phyloP scores from a whole-genome alignment of 37 sponge, comb jelly and placozoan species.

The Dysidea cf. avara region DNA sequence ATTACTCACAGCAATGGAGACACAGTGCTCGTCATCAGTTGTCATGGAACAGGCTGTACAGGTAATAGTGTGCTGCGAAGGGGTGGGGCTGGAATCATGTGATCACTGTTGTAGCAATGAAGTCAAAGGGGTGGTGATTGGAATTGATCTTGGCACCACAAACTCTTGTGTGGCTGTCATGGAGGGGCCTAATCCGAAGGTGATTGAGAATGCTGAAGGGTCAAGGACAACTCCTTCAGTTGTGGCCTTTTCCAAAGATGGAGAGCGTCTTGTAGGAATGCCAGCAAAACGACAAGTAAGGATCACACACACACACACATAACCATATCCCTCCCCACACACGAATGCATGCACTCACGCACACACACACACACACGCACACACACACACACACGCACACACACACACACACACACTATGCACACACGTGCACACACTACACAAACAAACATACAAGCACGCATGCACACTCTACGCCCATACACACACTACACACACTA shows the following conservation, averaged over 20 bases:
- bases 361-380: constrained; percentile 6
- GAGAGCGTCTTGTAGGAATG: constrained; percentile 84
- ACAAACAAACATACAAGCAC: too few relatives aligned
- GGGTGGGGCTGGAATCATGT: neutral
- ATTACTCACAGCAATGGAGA: neutral
- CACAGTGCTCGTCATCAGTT: neutral
- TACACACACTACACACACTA: too few relatives aligned
- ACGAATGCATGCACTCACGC: neutral
- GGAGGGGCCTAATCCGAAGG: constrained; percentile 94
- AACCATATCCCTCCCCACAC: neutral
- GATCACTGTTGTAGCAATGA: constrained; percentile 21
- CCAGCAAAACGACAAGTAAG: constrained; percentile 93
- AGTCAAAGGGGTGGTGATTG: constrained; percentile 89
- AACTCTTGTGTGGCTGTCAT: constrained; percentile 99
- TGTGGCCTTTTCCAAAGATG: constrained; percentile 96
- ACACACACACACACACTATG: too few relatives aligned
- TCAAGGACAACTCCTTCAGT: constrained; percentile 97
- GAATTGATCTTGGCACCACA: constrained; percentile 98
- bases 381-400: constrained; percentile 5
- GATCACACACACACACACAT: neutral
- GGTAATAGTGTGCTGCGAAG: neutral
- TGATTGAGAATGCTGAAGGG: constrained; percentile 97
- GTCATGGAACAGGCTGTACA: neutral
- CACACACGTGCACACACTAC: too few relatives aligned
- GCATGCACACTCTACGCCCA: too few relatives aligned